Evolutionary conservation across 2,888 invertebrate species (phyloP).

Genomic region (Crematogaster levior): DNA sequence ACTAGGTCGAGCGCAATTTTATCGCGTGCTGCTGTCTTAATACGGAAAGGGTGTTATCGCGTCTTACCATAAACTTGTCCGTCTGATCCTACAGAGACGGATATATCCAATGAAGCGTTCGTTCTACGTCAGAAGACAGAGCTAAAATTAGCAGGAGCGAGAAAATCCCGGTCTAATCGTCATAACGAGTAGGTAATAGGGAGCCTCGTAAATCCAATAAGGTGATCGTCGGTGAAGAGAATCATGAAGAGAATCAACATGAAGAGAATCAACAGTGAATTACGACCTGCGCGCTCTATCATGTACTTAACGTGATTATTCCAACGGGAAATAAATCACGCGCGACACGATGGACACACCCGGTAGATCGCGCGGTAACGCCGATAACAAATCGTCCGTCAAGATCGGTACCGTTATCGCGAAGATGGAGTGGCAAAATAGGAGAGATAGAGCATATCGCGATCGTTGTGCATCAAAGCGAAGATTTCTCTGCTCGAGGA

Average conservation of each 20-base stretch:
- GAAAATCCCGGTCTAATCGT: neutral
- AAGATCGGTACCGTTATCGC: constrained; percentile 61
- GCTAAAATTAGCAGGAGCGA: neutral
- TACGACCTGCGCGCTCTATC: neutral
- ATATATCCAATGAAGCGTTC: neutral
- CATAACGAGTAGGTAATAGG: neutral
- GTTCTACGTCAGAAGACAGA: neutral
- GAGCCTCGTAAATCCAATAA: constrained; percentile 9
- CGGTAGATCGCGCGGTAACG: constrained; percentile 16
- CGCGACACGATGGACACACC: constrained; percentile 2
- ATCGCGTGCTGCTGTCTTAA: constrained; percentile 34
- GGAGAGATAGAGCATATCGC: constrained; percentile 29
- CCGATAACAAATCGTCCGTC: constrained; percentile 52
- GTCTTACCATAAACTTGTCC: constrained; percentile 1
- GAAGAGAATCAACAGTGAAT: constrained; percentile 15
- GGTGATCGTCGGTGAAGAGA: neutral
- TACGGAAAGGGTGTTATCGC: constrained; percentile 53
- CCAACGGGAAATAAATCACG: constrained; percentile 34
- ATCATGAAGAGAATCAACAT: constrained; percentile 16
- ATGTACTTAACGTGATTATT: constrained; percentile 33
- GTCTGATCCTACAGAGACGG: neutral
- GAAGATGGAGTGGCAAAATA: constrained; percentile 48
- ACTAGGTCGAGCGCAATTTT: constrained; percentile 62
- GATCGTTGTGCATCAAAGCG: constrained; percentile 48
- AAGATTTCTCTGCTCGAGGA: constrained; percentile 43